phyloP scores from a whole-genome alignment of 2,113 vertebrate species.

The Salvelinus fontinalis region DNA sequence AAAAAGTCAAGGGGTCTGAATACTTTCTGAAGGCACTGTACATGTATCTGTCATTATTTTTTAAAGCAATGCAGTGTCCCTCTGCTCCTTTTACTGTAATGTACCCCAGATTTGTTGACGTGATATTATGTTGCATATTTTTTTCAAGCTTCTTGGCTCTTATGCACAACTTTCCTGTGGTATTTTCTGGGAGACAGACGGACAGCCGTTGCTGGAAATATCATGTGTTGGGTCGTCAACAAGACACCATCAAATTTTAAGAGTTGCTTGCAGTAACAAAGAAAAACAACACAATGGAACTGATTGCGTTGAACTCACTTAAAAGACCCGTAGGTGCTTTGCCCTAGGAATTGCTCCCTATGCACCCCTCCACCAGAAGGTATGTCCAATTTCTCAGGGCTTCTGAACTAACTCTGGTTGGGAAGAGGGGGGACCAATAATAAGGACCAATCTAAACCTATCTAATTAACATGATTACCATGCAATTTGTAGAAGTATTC shows the following conservation, averaged over 20 bases:
- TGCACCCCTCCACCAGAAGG: background rate
- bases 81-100: constrained; percentile 22
- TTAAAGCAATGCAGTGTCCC: constrained; percentile 19
- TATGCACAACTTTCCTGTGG: background rate
- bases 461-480: constrained; percentile 29
- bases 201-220: constrained; percentile 21
- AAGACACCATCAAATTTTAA: constrained; percentile 12
- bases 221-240: constrained; percentile 33
- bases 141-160: constrained; percentile 18
- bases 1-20: too few relatives aligned
- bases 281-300: constrained; percentile 10
- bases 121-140: background rate
- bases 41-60: too few relatives aligned
- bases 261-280: constrained; percentile 21
- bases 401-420: constrained; percentile 1
- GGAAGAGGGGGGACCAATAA: constrained; percentile 14
- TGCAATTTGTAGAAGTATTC: background rate
- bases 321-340: constrained; percentile 32
- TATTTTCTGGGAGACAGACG: background rate
- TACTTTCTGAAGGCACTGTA: too few relatives aligned
- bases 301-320: constrained; percentile 34
- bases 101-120: background rate
- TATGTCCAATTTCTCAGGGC: constrained; percentile 24
- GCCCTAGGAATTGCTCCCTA: constrained; percentile 26
- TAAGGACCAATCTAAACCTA: constrained; percentile 28